phyloP scores from a whole-genome alignment of 2,888 invertebrate species.

The Ophioninae sp. region DNA sequence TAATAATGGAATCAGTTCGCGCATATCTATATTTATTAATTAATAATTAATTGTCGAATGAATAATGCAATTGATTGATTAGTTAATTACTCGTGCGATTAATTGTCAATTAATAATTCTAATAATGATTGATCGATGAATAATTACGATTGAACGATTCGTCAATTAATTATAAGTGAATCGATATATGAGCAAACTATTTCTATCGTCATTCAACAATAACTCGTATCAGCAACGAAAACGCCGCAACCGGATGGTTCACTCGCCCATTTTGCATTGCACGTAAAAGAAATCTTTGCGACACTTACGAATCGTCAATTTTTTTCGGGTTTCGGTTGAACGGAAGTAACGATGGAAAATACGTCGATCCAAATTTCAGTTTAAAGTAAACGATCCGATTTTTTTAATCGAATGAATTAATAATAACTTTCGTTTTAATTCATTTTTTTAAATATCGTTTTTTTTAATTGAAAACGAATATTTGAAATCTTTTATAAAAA shows the following conservation, averaged over 20 bases:
- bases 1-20: background rate
- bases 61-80: too few species aligned
- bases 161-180: too few species aligned
- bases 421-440: too few species aligned
- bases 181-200: slow-evolving; percentile 8
- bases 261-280: slow-evolving; percentile 35
- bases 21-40: background rate
- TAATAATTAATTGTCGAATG: background rate
- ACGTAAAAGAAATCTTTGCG: slow-evolving; percentile 7
- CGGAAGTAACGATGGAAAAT: background rate
- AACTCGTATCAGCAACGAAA: slow-evolving; percentile 56
- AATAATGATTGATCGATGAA: too few species aligned
- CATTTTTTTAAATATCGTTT: too few species aligned
- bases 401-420: too few species aligned
- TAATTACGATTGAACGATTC: too few species aligned
- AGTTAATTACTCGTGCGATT: too few species aligned
- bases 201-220: slow-evolving; percentile 25
- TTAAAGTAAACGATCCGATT: background rate
- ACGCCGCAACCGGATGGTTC: slow-evolving; percentile 54
- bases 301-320: background rate
- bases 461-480: background rate
- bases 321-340: background rate
- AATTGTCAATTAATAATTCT: too few species aligned
- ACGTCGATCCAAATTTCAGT: background rate
- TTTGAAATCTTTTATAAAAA: background rate